Evolutionary conservation across 2,888 invertebrate species (phyloP).

Genomic region (Tricholauxania praeusta): DNA sequence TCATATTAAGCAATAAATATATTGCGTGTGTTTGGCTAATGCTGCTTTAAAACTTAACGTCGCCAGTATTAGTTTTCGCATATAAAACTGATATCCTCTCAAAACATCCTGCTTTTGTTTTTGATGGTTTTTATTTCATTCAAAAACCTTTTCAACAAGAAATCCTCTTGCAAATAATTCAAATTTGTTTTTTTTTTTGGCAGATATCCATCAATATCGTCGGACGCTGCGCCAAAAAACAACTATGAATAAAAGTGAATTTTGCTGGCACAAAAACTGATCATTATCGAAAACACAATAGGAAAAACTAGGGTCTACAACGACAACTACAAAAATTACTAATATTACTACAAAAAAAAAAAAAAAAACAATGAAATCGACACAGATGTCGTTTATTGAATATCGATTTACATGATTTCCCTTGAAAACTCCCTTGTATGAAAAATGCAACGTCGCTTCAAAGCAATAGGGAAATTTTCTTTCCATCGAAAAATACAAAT

Average conservation of each 20-base stretch:
- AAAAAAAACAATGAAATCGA: slow-evolving; percentile 52
- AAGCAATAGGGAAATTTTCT: background rate
- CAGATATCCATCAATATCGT: too few species aligned
- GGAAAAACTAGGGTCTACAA: background rate
- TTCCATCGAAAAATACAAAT: background rate
- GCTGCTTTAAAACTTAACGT: too few species aligned
- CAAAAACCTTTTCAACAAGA: too few species aligned
- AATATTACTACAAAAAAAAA: background rate
- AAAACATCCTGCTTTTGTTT: too few species aligned
- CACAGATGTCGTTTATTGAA: slow-evolving; percentile 64
- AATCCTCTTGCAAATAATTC: too few species aligned
- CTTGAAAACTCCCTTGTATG: background rate
- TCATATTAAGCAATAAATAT: too few species aligned
- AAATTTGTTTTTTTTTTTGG: too few species aligned
- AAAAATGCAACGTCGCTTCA: background rate
- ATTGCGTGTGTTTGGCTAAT: too few species aligned
- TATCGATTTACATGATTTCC: slow-evolving; percentile 57
- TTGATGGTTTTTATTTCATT: too few species aligned
- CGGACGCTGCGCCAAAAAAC: background rate
- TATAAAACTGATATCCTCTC: too few species aligned
- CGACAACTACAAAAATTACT: too few species aligned
- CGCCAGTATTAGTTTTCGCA: too few species aligned
- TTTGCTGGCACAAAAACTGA: slow-evolving; percentile 3
- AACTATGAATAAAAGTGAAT: background rate
- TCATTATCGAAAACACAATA: slow-evolving; percentile 21